Evolutionary conservation across 2,888 invertebrate genomes (phyloP).

Genomic region (Tridacna gigas): DNA sequence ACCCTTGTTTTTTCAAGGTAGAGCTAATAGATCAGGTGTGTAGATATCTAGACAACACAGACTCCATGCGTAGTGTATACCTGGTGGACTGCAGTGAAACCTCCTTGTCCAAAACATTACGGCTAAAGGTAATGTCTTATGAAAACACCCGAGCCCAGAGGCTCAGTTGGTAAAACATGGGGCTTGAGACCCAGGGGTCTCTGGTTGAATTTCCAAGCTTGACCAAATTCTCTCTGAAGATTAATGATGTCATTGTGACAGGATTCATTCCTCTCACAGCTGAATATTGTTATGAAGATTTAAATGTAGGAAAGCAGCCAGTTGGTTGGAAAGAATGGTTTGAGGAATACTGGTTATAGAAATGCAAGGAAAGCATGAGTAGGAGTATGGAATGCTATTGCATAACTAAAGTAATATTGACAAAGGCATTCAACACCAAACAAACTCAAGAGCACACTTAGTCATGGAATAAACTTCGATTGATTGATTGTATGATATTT

Average conservation of each 20-base stretch:
- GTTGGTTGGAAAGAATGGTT: neutral
- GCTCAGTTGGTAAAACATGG: too few species aligned
- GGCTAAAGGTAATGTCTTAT: constrained; percentile 36
- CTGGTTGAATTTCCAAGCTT: neutral
- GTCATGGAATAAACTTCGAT: too few species aligned
- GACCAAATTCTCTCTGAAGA: neutral
- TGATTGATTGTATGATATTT: too few species aligned
- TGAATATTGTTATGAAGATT: too few species aligned
- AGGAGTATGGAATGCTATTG: neutral
- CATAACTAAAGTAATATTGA: neutral
- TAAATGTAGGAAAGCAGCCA: neutral
- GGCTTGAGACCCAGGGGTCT: neutral
- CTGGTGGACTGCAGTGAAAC: constrained; percentile 74
- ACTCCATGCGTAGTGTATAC: constrained; percentile 72
- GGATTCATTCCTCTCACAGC: too few species aligned
- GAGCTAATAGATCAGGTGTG: constrained; percentile 70
- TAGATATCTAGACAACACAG: constrained; percentile 69
- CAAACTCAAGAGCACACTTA: too few species aligned
- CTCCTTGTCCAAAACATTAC: constrained; percentile 66
- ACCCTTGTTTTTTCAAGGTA: constrained; percentile 63
- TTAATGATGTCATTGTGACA: too few species aligned
- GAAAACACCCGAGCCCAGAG: too few species aligned
- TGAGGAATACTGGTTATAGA: neutral
- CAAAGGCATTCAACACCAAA: neutral
- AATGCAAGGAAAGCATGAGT: neutral